Percentiles rank a stretch among this genome's conserved stretches.
Conservation (phyloP, 2,113 vertebrate genomes). For the Octodon degus region DNA sequence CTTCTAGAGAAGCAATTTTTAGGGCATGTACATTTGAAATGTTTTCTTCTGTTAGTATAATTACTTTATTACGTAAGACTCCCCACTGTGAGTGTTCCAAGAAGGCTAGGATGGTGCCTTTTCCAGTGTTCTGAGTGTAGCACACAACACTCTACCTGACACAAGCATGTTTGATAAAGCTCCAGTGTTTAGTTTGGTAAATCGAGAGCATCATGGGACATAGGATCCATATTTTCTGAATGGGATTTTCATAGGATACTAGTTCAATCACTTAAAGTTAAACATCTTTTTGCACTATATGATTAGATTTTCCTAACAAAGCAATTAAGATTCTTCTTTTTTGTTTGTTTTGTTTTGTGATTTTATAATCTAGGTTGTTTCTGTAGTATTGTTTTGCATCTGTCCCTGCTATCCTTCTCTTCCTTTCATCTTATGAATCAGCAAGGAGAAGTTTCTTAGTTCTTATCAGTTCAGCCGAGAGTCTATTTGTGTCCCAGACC, state of each 20-base stretch:
- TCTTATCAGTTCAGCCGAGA: not conserved
- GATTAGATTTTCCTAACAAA: not conserved
- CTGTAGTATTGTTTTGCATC: not conserved
- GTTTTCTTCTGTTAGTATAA: not conserved
- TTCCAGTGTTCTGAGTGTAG: not conserved
- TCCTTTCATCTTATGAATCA: not conserved
- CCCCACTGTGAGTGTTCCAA: not conserved
- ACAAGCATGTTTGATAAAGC: not conserved
- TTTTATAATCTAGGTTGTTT: not conserved
- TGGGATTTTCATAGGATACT: not conserved
- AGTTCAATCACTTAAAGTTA: not conserved
- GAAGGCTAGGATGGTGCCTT: not conserved
- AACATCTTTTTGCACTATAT: not conserved
- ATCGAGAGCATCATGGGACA: no score
- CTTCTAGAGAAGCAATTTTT: not conserved
- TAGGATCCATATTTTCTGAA: not conserved
- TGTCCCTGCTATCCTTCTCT: not conserved
- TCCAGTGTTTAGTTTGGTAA: not conserved
- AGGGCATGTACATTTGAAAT: not conserved
- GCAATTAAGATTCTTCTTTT: not conserved
- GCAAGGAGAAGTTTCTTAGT: not conserved
- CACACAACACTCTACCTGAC: not conserved
- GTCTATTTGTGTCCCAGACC: no score
- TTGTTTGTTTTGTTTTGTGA: no score
- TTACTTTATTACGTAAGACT: not conserved